phyloP scores from a whole-genome alignment of 2,797 vertebrate genomes.

The Todus mexicanus region DNA sequence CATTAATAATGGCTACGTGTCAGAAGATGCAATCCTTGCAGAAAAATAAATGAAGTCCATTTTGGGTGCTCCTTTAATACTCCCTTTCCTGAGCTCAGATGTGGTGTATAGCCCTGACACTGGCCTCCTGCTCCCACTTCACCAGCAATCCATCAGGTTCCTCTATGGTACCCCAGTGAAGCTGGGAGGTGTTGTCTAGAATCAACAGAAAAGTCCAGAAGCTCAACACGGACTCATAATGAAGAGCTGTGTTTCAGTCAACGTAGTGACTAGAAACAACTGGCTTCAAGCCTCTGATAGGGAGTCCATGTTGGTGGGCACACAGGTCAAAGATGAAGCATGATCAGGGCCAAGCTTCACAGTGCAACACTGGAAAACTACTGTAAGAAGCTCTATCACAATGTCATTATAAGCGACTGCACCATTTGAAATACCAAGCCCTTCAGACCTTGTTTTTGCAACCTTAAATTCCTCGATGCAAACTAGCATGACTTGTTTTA shows the following conservation, averaged over 20 bases:
- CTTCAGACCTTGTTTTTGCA: neutral
- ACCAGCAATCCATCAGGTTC: neutral
- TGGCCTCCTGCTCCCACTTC: neutral
- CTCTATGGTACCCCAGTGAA: neutral
- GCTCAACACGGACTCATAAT: neutral
- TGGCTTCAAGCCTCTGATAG: neutral
- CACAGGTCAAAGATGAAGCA: neutral
- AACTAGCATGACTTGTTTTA: neutral
- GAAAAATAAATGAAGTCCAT: neutral
- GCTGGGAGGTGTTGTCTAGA: neutral
- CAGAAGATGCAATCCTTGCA: neutral
- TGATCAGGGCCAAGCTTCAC: neutral
- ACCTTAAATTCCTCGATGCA: neutral
- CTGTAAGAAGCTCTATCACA: neutral
- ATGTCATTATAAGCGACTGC: neutral
- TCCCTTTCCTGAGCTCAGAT: neutral
- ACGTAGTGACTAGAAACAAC: neutral
- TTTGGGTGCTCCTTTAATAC: neutral
- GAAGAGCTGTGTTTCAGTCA: neutral
- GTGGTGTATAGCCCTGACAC: neutral
- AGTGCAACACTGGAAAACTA: neutral
- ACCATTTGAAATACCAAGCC: neutral
- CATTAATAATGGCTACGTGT: neutral
- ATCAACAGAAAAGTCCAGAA: neutral
- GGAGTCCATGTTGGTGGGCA: neutral